phyloP scores from a whole-genome alignment of 1,140 invertebrate genomes.

The Drosophila hydei region DNA sequence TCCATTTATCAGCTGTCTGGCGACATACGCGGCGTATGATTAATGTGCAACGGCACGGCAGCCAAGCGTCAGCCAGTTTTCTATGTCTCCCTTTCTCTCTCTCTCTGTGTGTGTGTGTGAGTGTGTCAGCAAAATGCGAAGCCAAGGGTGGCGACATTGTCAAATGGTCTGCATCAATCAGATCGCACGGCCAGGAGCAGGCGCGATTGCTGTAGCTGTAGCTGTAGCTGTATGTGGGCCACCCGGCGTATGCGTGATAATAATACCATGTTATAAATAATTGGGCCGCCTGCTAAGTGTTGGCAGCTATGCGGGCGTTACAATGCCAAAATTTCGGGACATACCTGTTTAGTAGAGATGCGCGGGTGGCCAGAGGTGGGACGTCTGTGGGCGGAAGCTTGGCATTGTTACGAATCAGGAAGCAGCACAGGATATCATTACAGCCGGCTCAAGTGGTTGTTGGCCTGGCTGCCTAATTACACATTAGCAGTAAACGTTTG shows the following conservation, averaged over 20 bases:
- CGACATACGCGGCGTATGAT: constrained; percentile 58
- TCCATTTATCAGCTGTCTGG: constrained; percentile 61
- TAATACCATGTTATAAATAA: constrained; percentile 61
- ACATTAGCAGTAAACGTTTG: constrained; percentile 37
- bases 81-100: not conserved
- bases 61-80: constrained; percentile 8
- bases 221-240: not conserved
- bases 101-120: not conserved
- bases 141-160: constrained; percentile 17
- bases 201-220: not conserved
- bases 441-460: constrained; percentile 23
- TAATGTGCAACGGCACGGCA: constrained; percentile 40
- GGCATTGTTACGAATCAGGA: constrained; percentile 33
- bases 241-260: constrained; percentile 56
- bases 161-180: constrained; percentile 59
- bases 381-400: no score
- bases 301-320: constrained; percentile 4
- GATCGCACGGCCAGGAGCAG: not conserved
- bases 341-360: not conserved
- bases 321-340: not conserved
- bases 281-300: constrained; percentile 23
- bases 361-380: not conserved
- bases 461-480: constrained; percentile 34
- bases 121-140: not conserved
- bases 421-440: constrained; percentile 44